phyloP scores from a whole-genome alignment of 2,888 invertebrate species.

The Xylocampa areola region DNA sequence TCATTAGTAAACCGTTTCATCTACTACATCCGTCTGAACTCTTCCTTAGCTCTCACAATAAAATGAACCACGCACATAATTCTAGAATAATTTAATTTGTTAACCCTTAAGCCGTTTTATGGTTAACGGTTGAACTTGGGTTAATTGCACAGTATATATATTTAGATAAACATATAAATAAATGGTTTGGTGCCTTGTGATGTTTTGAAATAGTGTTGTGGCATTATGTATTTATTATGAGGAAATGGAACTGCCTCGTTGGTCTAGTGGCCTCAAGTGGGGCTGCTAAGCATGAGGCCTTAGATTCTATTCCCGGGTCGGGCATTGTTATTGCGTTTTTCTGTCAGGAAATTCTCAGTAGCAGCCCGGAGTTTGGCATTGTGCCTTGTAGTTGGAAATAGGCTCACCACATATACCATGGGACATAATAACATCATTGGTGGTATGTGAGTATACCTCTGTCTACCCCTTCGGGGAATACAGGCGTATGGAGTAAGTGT shows the following conservation, averaged over 20 bases:
- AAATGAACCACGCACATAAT: constrained; percentile 52
- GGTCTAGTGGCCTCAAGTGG: not conserved
- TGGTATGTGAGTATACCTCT: too few species aligned
- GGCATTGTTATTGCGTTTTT: too few species aligned
- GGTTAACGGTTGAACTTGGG: constrained; percentile 53
- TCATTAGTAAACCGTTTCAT: not conserved
- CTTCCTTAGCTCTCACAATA: constrained; percentile 31
- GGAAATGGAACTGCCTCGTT: constrained; percentile 4
- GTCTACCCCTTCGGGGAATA: too few species aligned
- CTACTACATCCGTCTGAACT: constrained; percentile 24
- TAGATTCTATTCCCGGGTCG: too few species aligned
- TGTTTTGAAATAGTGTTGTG: constrained; percentile 5
- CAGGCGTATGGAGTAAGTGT: too few species aligned
- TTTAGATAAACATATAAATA: constrained; percentile 4
- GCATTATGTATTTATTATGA: constrained; percentile 18
- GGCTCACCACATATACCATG: too few species aligned
- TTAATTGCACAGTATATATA: constrained; percentile 55
- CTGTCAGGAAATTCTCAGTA: too few species aligned
- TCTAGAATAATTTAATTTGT: constrained; percentile 66
- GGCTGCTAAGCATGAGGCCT: not conserved
- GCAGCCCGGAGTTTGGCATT: too few species aligned
- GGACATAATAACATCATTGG: too few species aligned
- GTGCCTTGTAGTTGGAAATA: too few species aligned
- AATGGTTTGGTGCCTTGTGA: constrained; percentile 9
- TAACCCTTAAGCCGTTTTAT: constrained; percentile 62